Evolutionary conservation across 2,797 vertebrate genomes (phyloP).

Genomic region (Odontamblyopus rebecca): DNA sequence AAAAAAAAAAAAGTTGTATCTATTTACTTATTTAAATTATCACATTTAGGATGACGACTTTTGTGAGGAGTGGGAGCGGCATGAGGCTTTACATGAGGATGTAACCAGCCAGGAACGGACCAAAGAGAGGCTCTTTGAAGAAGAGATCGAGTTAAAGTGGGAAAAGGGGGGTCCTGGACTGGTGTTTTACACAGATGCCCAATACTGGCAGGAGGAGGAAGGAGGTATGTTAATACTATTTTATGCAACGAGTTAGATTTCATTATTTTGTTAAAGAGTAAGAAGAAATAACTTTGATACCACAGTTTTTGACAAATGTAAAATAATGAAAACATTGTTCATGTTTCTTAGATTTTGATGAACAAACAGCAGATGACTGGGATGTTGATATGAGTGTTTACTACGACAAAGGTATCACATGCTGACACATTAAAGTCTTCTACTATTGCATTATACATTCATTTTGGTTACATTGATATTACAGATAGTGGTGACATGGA

Average conservation of each 20-base stretch:
- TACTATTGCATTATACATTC: background rate
- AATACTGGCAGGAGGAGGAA: constrained; percentile 92
- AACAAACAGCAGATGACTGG: constrained; percentile 95
- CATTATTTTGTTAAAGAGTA: background rate
- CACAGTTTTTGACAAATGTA: background rate
- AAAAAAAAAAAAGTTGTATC: background rate
- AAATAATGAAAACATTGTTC: constrained; percentile 10
- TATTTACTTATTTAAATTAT: background rate
- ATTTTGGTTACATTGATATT: constrained; percentile 4
- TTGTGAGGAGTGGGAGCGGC: constrained; percentile 96
- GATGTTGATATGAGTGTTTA: constrained; percentile 98
- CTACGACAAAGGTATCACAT: constrained; percentile 87
- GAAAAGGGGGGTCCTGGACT: constrained; percentile 96
- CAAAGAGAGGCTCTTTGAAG: constrained; percentile 89
- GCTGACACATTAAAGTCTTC: background rate
- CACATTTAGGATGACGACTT: constrained; percentile 84
- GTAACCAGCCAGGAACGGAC: constrained; percentile 88
- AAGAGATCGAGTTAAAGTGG: constrained; percentile 97
- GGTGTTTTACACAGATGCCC: constrained; percentile 97
- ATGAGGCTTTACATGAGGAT: constrained; percentile 91
- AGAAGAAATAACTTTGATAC: background rate
- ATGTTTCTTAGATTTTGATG: constrained; percentile 87
- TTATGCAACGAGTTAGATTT: background rate
- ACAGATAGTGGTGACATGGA: constrained; percentile 94
- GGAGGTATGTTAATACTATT: constrained; percentile 78